phyloP scores from a whole-genome alignment of 2,113 vertebrate species.

The Alethe diademata region DNA sequence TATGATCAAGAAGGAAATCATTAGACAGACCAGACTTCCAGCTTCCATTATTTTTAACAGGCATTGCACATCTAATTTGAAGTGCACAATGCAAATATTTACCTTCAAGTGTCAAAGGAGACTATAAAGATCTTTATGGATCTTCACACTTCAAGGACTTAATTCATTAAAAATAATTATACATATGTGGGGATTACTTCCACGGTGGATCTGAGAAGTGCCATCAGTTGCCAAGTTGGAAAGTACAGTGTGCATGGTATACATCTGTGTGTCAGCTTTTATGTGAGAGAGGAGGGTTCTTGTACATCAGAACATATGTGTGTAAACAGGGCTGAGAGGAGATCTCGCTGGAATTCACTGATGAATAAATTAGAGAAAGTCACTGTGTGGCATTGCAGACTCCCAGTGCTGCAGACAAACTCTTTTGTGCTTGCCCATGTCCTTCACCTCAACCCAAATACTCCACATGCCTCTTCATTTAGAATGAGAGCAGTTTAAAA shows the following conservation, averaged over 20 bases:
- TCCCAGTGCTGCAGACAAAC: background rate
- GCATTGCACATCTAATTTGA: constrained; percentile 51
- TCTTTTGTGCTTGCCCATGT: background rate
- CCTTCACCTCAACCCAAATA: background rate
- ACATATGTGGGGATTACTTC: constrained; percentile 45
- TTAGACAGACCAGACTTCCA: constrained; percentile 42
- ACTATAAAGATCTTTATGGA: constrained; percentile 64
- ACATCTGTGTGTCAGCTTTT: constrained; percentile 30
- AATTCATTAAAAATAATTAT: constrained; percentile 70
- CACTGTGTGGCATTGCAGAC: background rate
- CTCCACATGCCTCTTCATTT: background rate
- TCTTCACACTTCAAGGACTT: constrained; percentile 66
- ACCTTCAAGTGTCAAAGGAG: constrained; percentile 63
- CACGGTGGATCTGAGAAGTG: background rate
- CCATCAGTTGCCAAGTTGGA: constrained; percentile 18
- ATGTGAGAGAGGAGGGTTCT: constrained; percentile 2
- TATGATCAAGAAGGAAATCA: constrained; percentile 43
- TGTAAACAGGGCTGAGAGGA: constrained; percentile 21
- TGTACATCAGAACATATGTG: background rate
- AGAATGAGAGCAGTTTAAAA: background rate
- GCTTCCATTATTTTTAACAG: constrained; percentile 60
- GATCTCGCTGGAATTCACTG: background rate
- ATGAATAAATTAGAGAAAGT: constrained; percentile 42
- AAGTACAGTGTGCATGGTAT: background rate
- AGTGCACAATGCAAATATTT: constrained; percentile 67